Percentiles rank a stretch among this genome's conserved stretches.
Evolutionary conservation across 2,113 vertebrate species (phyloP).

Genomic region (Nipponia nippon): DNA sequence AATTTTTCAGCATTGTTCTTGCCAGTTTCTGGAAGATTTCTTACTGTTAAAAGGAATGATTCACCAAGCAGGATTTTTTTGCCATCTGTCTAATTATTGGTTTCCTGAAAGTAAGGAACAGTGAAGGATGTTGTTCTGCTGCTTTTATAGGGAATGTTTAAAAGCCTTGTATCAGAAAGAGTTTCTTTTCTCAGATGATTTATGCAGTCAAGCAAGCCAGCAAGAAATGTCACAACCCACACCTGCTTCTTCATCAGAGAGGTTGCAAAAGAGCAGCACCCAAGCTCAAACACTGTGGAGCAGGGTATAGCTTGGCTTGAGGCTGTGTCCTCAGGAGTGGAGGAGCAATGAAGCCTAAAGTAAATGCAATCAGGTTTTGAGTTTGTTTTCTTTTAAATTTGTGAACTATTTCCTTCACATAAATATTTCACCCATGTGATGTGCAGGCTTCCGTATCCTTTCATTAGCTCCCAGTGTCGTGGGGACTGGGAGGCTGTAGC

Average conservation of each 20-base stretch:
- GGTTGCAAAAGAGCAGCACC: background rate
- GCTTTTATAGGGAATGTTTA: background rate
- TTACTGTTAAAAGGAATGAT: background rate
- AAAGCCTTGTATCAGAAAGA: background rate
- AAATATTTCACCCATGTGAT: background rate
- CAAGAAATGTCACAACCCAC: background rate
- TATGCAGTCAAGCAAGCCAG: background rate
- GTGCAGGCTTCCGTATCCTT: background rate
- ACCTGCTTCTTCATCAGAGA: background rate
- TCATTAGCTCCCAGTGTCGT: background rate
- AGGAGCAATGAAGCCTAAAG: background rate
- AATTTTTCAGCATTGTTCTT: background rate
- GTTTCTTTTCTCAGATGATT: background rate
- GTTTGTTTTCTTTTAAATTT: background rate
- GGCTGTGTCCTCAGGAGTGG: background rate
- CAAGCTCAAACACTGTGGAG: background rate
- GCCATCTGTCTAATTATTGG: background rate
- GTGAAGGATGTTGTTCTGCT: background rate
- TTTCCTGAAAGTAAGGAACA: background rate
- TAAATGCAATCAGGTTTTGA: background rate
- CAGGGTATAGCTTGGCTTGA: background rate
- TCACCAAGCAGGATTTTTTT: background rate
- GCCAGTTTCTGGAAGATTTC: background rate
- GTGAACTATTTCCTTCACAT: background rate
- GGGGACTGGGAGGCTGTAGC: background rate